These are phyloP conservation scores for Psammodynastes pulverulentus DNA, from an alignment of 2,113 vertebrate genomes.

Conservation along the genomic window DNA sequence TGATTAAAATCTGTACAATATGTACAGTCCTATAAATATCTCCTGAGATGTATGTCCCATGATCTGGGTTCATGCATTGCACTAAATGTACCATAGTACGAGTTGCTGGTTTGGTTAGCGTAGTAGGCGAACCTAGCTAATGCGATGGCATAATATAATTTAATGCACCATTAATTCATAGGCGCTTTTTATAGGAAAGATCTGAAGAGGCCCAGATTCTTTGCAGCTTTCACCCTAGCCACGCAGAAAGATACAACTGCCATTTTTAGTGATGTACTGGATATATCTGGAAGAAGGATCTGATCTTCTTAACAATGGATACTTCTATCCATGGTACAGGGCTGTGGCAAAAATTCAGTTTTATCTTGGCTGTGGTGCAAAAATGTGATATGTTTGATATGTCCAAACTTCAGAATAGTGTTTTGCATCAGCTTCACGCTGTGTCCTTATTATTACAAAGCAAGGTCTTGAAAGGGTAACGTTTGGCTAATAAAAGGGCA, in stretches of 20 bases:
- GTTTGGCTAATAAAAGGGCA: neutral
- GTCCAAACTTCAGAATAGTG: conserved; percentile 47
- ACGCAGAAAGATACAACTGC: neutral
- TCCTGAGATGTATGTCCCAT: neutral
- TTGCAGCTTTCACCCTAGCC: neutral
- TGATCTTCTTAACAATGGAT: conserved; percentile 15
- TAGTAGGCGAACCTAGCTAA: neutral
- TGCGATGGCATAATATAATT: neutral
- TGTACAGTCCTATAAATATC: neutral
- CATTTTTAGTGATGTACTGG: neutral
- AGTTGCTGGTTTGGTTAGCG: neutral
- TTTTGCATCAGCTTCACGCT: conserved; percentile 41
- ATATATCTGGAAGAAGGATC: conserved; percentile 14
- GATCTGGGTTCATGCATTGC: neutral
- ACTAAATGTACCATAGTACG: neutral
- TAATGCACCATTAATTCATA: neutral
- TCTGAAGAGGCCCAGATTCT: neutral
- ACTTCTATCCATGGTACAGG: neutral
- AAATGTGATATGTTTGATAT: conserved; percentile 46
- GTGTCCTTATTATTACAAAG: conserved; percentile 36
- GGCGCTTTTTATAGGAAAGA: neutral
- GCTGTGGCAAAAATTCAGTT: conserved; percentile 34
- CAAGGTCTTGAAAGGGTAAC: conserved; percentile 8
- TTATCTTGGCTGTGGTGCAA: conserved; percentile 50
- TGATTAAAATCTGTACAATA: neutral